Evolutionary conservation across 2,888 invertebrate genomes (phyloP).

Genomic region (Scrobipalpa costella): DNA sequence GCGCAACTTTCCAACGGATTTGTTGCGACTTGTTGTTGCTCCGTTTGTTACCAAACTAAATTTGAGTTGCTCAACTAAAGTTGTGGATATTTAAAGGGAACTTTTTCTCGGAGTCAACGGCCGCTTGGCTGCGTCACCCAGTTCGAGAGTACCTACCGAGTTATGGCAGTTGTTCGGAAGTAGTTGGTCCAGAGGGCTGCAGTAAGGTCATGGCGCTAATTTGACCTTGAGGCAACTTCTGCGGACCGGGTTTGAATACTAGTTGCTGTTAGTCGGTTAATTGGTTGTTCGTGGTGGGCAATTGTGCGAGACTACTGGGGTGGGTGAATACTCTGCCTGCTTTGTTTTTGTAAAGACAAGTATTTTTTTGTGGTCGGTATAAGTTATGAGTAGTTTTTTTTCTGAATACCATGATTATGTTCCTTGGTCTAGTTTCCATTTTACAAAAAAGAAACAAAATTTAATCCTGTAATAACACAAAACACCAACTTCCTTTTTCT

Average conservation of each 20-base stretch:
- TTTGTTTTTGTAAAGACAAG: not conserved
- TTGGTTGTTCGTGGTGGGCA: conserved; percentile 38
- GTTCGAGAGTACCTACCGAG: conserved; percentile 78
- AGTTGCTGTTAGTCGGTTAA: conserved; percentile 46
- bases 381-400: too few relatives aligned
- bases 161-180: conserved; percentile 81
- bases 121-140: conserved; percentile 78
- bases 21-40: conserved; percentile 78
- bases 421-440: too few relatives aligned
- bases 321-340: conserved; percentile 13
- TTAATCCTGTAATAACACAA: too few relatives aligned
- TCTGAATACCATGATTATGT: too few relatives aligned
- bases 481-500: too few relatives aligned
- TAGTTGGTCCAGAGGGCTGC: conserved; percentile 77
- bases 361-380: not conserved
- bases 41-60: conserved; percentile 79
- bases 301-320: conserved; percentile 7
- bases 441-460: too few relatives aligned
- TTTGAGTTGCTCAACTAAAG: conserved; percentile 80
- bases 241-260: conserved; percentile 52
- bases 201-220: conserved; percentile 77
- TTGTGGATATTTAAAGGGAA: conserved; percentile 81
- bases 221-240: conserved; percentile 76
- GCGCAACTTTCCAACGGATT: conserved; percentile 76
- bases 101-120: conserved; percentile 81